phyloP scores from a whole-genome alignment of 2,113 vertebrate species.

The Centrocercus urophasianus region DNA sequence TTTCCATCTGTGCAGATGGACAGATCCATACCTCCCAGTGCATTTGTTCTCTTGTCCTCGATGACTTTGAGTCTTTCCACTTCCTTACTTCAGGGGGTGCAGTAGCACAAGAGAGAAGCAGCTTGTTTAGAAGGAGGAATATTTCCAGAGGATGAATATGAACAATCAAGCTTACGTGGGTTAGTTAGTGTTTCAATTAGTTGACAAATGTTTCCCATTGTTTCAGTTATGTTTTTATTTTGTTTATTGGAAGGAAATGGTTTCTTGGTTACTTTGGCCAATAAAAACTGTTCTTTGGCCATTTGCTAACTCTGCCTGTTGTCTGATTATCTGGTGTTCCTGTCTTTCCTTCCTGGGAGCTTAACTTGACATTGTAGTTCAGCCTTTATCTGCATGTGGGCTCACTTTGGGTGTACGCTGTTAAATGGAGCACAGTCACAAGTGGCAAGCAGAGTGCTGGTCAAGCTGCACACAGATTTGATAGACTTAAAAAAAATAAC shows the following conservation, averaged over 20 bases:
- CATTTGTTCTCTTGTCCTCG: background rate
- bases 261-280: slow-evolving; percentile 48
- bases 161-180: background rate
- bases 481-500: background rate
- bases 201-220: slow-evolving; percentile 13
- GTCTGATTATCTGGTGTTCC: background rate
- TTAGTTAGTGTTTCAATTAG: background rate
- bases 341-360: background rate
- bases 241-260: slow-evolving; percentile 22
- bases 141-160: background rate
- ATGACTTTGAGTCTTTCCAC: background rate
- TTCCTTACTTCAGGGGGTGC: background rate
- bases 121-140: background rate
- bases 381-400: background rate
- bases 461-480: background rate
- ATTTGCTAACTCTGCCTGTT: slow-evolving; percentile 10
- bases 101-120: background rate
- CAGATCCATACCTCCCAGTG: background rate
- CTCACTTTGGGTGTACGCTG: background rate
- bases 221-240: background rate
- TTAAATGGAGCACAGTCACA: rapidly evolving
- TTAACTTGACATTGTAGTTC: background rate
- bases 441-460: background rate
- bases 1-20: background rate
- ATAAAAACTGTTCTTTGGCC: slow-evolving; percentile 58